Base-by-base conservation (phyloP, 2,113 vertebrate species). In the Oncorhynchus masou region DNA sequence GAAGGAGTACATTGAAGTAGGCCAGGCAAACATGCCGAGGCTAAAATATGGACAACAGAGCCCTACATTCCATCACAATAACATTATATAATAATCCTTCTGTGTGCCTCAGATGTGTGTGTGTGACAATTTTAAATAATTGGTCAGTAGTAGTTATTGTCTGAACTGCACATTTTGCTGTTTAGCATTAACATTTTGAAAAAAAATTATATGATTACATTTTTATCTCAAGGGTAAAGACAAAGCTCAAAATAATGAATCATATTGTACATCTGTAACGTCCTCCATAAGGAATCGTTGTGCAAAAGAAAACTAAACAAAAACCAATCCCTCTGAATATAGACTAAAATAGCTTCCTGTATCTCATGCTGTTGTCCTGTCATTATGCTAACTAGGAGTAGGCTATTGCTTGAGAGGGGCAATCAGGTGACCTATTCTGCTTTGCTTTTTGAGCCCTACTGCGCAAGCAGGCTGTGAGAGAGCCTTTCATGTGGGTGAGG, bases 1-100 rank as follows among this genome's bases (percentile, higher is more conserved):
- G 82, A 80, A 83, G 76, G 77, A 54, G 85, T 83, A 84, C 72
- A 70, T 71, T 77, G 82, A 91, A 91, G 80, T 90, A 89, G 90
- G 86, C 83, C 88, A 84, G 76, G 81, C 70, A 82, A 84, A 84
- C 77, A 85, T 49, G 78, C 82, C 82, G 27, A 83, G 15, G 74
- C 81, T 70, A 78, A 83, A 86, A 20, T 60, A n/a, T n/a, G 8
- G 39, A 45, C 39, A 45, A 45, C 39, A 45, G 8, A 45, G 39
- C 39, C 39, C 39, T 11, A 45, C 39, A 45, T 45, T n/a, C 19
- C 2, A 62, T 62, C 59, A 62, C n/a, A 62, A 22, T 22, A 22
- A 7, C 20, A 54, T 22, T 16, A n/a, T 16, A 62, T 62, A 20
- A 62, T 62, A 20, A 11, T n/a, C 19, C 59, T 22, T 22, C n/a